Base-by-base conservation (phyloP, 2,113 vertebrate species). In the Helogale parvula region DNA sequence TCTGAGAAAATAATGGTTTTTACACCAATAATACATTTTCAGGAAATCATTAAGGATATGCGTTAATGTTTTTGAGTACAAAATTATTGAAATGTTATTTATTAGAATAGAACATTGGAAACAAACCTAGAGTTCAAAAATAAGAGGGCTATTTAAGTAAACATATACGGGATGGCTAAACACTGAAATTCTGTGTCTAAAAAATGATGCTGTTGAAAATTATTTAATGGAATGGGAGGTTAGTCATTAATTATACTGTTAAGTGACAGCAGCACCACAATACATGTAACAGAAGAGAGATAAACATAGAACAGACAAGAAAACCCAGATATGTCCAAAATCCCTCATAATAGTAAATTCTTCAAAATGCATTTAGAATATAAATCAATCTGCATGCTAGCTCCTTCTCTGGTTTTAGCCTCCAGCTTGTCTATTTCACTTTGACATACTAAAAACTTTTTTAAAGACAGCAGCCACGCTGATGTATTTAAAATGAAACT, bases 21-120 rank as follows among this genome's bases (percentile, higher is more conserved):
- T 88, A n/a, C 0, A 33, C 27, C 86, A 72, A 86, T 45, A 79
- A 92, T 72, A 79, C 31, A 92, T 50, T 66, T 60, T 66, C 38
- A 79, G 52, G 57, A 94, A 68, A 72, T 93, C 31, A 80, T n/a
- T 76, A 90, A 72, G 3, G 23, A n/a, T 52, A 60, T 47, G 3
- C 33, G 93, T 35, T 95, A 74, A 47, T 6, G 68, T 74, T 87
- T 76, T 17, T 52, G 13, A 89, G 23, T 17, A 88, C 27, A 87
- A 90, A 95, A 63, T 85, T 84, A 88, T 38, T 63, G 45, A 88
- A 88, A 96, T 89, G 50, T 71, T 92, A 86, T 82, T 90, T 95
- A 93, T 80, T 80, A 74, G 7, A 84, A n/a, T 21, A 88, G 21
- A 86, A 23, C 41, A 89, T 1, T 57, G 27, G 33, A 95, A 92